A percentile compares a stretch with the other conserved stretches of the same genome.
These are phyloP conservation scores for Planiliza haematocheilus DNA, from an alignment of 2,113 vertebrate genomes.

Conservation along the genomic window DNA sequence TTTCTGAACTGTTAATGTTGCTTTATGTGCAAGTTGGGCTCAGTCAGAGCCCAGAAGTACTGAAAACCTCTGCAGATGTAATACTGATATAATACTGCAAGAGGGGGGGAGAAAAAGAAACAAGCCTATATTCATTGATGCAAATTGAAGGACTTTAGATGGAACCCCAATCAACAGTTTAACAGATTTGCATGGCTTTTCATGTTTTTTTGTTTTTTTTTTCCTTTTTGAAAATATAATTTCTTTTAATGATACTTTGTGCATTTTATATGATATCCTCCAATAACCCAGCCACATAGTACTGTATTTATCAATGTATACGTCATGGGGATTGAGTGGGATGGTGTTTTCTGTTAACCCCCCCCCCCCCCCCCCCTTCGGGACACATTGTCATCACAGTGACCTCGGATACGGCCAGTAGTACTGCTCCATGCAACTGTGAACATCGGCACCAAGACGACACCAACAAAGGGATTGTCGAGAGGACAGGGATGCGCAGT, in stretches of 20 bases:
- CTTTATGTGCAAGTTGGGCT: neutral
- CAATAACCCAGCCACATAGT: slow-evolving; percentile 11
- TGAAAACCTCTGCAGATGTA: neutral
- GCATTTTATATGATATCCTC: slow-evolving; percentile 31
- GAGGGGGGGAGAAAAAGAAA: neutral
- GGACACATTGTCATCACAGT: neutral
- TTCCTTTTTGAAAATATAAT: neutral
- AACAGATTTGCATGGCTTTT: slow-evolving; percentile 10
- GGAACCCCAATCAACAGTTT: neutral
- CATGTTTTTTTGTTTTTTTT: neutral
- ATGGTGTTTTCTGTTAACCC: slow-evolving; percentile 23
- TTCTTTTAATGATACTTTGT: slow-evolving; percentile 13
- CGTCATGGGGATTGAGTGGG: slow-evolving; percentile 33
- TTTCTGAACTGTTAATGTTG: neutral
- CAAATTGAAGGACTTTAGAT: neutral
- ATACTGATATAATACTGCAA: neutral
- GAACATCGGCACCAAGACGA: slow-evolving; percentile 10
- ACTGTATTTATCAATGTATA: slow-evolving; percentile 24
- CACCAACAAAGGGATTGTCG: neutral
- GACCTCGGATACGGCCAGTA: slow-evolving; percentile 13
- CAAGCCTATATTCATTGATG: neutral
- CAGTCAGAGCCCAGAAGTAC: neutral
- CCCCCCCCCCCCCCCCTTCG: too few relatives aligned
- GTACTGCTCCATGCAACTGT: slow-evolving; percentile 1
- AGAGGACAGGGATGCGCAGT: slow-evolving; percentile 39